A percentile compares a stretch with the other conserved stretches of the same genome.
phyloP scores from a whole-genome alignment of 2,888 invertebrate species.

The Machimus rusticus region DNA sequence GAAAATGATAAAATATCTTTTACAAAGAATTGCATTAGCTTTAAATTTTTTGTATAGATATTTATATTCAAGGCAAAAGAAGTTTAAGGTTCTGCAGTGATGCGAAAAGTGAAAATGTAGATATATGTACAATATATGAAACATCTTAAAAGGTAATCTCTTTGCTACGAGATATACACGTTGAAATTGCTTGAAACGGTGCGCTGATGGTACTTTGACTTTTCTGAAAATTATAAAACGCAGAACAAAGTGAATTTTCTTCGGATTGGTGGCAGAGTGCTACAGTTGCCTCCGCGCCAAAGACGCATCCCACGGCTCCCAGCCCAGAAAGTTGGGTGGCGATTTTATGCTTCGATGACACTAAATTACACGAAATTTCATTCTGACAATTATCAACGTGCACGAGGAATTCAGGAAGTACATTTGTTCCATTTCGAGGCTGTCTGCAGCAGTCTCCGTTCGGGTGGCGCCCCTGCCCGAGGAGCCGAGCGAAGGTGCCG shows the following conservation, averaged over 20 bases:
- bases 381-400: slow-evolving; percentile 47
- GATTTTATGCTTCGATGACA: slow-evolving; percentile 48
- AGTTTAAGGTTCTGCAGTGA: too few relatives aligned
- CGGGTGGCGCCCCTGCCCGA: background rate
- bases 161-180: background rate
- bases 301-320: background rate
- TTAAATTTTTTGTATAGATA: too few relatives aligned
- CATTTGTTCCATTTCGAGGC: slow-evolving; percentile 34
- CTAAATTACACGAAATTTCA: slow-evolving; percentile 47
- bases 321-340: slow-evolving; percentile 17
- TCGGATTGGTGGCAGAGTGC: background rate
- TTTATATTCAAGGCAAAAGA: too few relatives aligned
- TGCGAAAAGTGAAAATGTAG: too few relatives aligned
- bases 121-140: too few relatives aligned
- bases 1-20: too few relatives aligned
- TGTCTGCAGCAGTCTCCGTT: slow-evolving; percentile 20
- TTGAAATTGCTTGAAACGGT: background rate
- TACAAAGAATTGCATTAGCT: too few relatives aligned
- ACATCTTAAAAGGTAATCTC: background rate
- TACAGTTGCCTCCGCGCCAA: background rate
- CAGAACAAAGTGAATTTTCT: background rate
- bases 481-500: slow-evolving; percentile 7
- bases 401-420: slow-evolving; percentile 46
- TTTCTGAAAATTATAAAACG: background rate
- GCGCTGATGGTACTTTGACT: background rate